Base-by-base conservation (phyloP, 2,113 vertebrate genomes). In the Cygnus atratus region DNA sequence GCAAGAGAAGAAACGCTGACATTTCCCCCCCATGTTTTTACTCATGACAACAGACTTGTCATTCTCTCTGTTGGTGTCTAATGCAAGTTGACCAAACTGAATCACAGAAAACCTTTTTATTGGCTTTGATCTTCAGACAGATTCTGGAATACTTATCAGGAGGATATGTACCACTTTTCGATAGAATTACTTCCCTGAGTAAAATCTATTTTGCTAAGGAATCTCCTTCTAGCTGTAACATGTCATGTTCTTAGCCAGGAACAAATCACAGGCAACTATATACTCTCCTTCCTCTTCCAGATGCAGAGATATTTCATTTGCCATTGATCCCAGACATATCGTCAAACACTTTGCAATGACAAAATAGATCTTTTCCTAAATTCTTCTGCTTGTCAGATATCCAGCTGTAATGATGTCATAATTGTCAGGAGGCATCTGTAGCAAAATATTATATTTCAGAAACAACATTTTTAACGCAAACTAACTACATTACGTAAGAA, bases 321-420 rank as follows among this genome's bases (percentile, higher is more conserved):
- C 39, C 31, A 17, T 58, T 33, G 16, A 9, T 43, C 22, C 61
- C 33, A 83, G n/a, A 71, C 13, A 10, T 28, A n/a, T 46, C 88
- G 75, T 90, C 91, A 46, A 87, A 82, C 10, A 54, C 14, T 52
- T 46, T 46, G 24, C 21, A 76, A 39, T 50, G 5, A 6, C 5
- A 28, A 81, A 66, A 71, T 21, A 15, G 26, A 17, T 70, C 25
- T 82, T 88, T 67, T 90, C 66, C n/a, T 54, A 63, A 91, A 91
- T 74, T 17, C 29, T 76, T 2, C 39, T 72, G 21, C 54, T 85
- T 95, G 74, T 72, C 63, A 79, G 43, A 88, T 81, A 84, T 58
- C 82, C 84, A 96, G 80, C 79, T 94, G 74, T 24, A 19, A 15
- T 84, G 18, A 74, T 87, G 70, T 79, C 91, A 92, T 41, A 95